These are phyloP conservation scores for Cladopsammia gracilis DNA, from an alignment of 64 coral and sea anemone species.

Conservation along the genomic window DNA sequence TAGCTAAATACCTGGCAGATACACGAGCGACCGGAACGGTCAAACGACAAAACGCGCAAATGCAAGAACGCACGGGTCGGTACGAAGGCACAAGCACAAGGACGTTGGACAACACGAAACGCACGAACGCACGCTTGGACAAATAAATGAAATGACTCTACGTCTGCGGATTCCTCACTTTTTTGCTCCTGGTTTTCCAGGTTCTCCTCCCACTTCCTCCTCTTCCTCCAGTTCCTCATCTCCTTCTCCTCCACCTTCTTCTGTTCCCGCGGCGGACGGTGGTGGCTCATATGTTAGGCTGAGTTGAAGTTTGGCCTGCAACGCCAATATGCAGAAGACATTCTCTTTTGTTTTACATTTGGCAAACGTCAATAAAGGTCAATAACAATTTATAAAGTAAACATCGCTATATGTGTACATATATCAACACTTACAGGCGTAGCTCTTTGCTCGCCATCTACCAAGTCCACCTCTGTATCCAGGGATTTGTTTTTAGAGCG, in stretches of 20 bases:
- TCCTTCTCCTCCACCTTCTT: not conserved
- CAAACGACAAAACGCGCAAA: not conserved
- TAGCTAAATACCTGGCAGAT: too few species aligned
- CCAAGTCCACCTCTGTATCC: not conserved
- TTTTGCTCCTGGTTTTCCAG: conserved; percentile 23
- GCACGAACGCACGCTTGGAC: too few species aligned
- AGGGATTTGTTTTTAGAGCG: conserved; percentile 29
- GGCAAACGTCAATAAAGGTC: too few species aligned
- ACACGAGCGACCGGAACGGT: too few species aligned
- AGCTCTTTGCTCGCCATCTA: conserved; percentile 7
- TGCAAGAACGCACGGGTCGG: not conserved
- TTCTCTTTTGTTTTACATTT: too few species aligned
- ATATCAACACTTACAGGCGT: not conserved
- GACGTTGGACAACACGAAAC: too few species aligned
- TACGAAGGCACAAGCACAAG: too few species aligned
- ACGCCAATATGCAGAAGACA: not conserved
- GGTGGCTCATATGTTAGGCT: conserved; percentile 52
- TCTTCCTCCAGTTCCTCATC: conserved; percentile 35
- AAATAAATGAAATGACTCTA: not conserved
- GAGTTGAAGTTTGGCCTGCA: conserved; percentile 56
- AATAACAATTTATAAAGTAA: too few species aligned
- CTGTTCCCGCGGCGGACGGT: not conserved
- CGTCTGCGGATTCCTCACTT: not conserved
- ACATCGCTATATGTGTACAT: too few species aligned
- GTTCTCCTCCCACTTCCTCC: conserved; percentile 26